Evolutionary conservation across 2,888 invertebrate genomes (phyloP), one percentile per base, ranked within the genome.

Genomic region (Drosophila peninsularis): DNA sequence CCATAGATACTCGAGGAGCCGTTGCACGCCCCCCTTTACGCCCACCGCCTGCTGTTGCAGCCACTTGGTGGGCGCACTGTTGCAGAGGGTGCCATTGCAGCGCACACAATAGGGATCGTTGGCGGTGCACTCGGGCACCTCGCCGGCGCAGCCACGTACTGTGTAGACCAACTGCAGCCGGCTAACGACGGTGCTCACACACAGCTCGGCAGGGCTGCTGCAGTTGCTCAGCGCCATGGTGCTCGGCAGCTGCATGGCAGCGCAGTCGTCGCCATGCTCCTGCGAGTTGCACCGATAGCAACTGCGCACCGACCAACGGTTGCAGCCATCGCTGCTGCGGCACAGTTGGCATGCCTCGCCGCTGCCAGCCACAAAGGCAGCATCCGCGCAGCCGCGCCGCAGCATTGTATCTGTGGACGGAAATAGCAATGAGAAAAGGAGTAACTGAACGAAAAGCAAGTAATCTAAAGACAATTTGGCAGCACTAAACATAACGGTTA

Each of bases 81-180:
- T 91, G 60, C 91, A 91, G 3, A 91, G 69, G 34, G 84, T 90
- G 24, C 91, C 91, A 45, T 90, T 89, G 63, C 91, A 91, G 13
- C 87, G 82, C 1, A 87, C 86, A 62, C 91, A 91, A 62, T 83
- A 90, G 7, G 90, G 91, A 86, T 91, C 91, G 42, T 83, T 88
- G 36, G 63, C 54, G 4, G 79, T 88, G 55, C 91, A 91, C 45
- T 91, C 91, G 37, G 77, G 79, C 11, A 90, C 82, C 36, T 88
- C 65, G 1, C 74, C 62, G 5, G 83, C 79, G 68, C 91, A 91
- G 9, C 90, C 91, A 0, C 91, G 82, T 17, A 91, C 70, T 17
- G 90, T 88, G 44, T 90, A 91, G 0, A 85, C 67, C 11, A 84
- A 32, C 42, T 88, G 74, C 10, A 89, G 49, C 0, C 83, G 85